Conservation (phyloP, 1,140 invertebrate genomes). For the Ctenoplectra terminalis region DNA sequence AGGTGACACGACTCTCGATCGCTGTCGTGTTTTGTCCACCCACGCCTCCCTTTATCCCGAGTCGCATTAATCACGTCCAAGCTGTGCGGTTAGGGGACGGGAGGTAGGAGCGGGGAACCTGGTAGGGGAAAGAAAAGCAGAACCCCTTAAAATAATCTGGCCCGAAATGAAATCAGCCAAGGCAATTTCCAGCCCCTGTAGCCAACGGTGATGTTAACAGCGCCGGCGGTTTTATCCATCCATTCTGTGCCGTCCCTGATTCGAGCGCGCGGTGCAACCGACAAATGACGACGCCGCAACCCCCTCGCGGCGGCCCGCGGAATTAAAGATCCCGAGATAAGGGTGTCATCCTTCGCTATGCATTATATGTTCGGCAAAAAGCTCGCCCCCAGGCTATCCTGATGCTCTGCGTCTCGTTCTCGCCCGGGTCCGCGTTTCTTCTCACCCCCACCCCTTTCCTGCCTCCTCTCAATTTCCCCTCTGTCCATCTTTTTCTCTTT, state of each 20-base stretch:
- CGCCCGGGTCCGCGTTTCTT: not conserved
- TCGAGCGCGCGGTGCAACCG: slow-evolving; percentile 70
- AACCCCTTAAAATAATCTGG: slow-evolving; percentile 82
- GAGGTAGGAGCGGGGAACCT: slow-evolving; percentile 25
- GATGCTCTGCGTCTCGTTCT: slow-evolving; percentile 11
- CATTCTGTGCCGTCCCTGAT: slow-evolving; percentile 47
- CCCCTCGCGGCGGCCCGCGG: slow-evolving; percentile 74
- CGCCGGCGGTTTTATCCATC: slow-evolving; percentile 63
- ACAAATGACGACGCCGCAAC: slow-evolving; percentile 80
- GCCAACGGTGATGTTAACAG: slow-evolving; percentile 65
- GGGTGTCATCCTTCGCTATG: slow-evolving; percentile 80
- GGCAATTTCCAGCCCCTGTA: slow-evolving; percentile 79
- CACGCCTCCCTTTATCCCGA: slow-evolving; percentile 39
- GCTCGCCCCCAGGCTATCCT: slow-evolving; percentile 59
- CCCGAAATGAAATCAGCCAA: slow-evolving; percentile 82
- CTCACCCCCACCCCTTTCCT: not conserved
- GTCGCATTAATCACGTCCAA: slow-evolving; percentile 79
- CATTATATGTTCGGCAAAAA: slow-evolving; percentile 73
- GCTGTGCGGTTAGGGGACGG: not conserved
- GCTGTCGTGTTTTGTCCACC: not conserved
- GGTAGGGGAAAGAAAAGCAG: slow-evolving; percentile 67
- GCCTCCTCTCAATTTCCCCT: slow-evolving; percentile 31
- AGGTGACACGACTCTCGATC: slow-evolving; percentile 10
- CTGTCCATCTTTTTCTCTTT: too few relatives aligned
- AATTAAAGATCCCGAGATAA: slow-evolving; percentile 83